Conservation (phyloP, 1,140 invertebrate species). For the Hylyphantes graminicola region DNA sequence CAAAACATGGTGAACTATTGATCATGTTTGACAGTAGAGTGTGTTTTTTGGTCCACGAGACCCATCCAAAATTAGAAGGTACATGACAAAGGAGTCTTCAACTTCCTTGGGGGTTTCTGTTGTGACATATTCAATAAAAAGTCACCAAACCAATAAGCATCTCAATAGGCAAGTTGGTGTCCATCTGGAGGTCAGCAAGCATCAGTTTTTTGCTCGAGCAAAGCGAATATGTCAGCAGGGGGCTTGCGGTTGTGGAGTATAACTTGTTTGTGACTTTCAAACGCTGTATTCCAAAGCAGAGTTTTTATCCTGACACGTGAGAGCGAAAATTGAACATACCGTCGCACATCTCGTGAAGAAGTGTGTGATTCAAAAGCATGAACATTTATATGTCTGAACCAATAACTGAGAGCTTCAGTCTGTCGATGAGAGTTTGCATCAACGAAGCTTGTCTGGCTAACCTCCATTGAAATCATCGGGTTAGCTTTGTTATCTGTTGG, state of each 20-base stretch:
- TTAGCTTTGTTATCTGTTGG: too few species aligned
- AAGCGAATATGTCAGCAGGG: not conserved
- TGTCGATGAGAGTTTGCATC: too few species aligned
- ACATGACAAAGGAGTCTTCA: constrained; percentile 13
- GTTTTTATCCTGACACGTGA: too few species aligned
- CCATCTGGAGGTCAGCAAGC: not conserved
- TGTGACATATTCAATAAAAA: not conserved
- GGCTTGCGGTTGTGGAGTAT: not conserved
- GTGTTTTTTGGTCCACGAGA: constrained; percentile 13
- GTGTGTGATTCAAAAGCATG: not conserved
- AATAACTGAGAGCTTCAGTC: constrained; percentile 1
- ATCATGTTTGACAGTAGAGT: constrained; percentile 8
- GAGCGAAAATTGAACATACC: not conserved
- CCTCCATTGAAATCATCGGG: too few species aligned
- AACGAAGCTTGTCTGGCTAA: too few species aligned
- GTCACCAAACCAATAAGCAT: constrained; percentile 6
- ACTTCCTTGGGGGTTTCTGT: constrained; percentile 14
- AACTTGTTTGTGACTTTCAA: too few species aligned
- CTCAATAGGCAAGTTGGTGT: constrained; percentile 3
- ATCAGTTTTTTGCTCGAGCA: not conserved
- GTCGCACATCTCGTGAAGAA: not conserved
- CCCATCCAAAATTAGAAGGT: constrained; percentile 39
- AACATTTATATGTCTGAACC: not conserved
- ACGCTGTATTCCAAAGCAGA: too few species aligned
- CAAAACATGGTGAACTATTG: constrained; percentile 20